Evolutionary conservation across 2,113 vertebrate genomes (phyloP).

Genomic region (Gallinago jamesoni): DNA sequence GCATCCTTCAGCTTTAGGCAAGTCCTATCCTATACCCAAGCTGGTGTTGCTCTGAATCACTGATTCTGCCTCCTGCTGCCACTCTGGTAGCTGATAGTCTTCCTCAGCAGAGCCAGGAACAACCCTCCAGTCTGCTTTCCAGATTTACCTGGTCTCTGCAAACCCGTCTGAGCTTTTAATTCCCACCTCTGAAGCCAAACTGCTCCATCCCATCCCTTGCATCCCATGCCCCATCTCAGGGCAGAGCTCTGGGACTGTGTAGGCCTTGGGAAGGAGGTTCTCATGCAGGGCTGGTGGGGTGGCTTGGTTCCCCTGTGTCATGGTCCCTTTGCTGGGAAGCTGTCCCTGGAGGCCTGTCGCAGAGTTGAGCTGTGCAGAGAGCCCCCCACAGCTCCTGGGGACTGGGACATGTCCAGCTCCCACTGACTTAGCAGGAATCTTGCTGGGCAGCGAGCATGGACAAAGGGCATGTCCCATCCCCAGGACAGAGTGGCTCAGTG

Average conservation of each 20-base stretch:
- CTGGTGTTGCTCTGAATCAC: slow-evolving; percentile 8
- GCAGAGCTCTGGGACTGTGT: background rate
- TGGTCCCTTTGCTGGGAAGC: background rate
- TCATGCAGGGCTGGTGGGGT: accelerated
- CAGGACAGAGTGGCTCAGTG: accelerated
- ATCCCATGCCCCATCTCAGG: background rate
- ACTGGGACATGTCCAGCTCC: background rate
- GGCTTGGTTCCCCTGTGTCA: background rate
- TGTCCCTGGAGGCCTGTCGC: accelerated
- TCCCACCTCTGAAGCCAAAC: background rate
- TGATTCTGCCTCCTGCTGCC: background rate
- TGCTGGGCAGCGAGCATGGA: background rate
- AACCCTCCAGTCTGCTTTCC: background rate
- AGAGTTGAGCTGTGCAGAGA: background rate
- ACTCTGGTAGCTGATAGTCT: background rate
- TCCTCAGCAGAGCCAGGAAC: background rate
- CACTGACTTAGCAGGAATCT: background rate
- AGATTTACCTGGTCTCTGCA: background rate
- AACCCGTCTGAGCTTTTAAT: background rate
- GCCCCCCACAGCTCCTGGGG: background rate
- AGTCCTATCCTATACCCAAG: background rate
- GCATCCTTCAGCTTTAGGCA: slow-evolving; percentile 21
- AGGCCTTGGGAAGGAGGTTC: background rate
- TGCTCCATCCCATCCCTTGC: background rate
- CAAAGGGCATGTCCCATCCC: background rate